Percentiles rank a stretch among this genome's conserved stretches.
These are phyloP conservation scores for Sminthopsis crassicaudata DNA, from an alignment of 2,113 vertebrate genomes.

Conservation along the genomic window DNA sequence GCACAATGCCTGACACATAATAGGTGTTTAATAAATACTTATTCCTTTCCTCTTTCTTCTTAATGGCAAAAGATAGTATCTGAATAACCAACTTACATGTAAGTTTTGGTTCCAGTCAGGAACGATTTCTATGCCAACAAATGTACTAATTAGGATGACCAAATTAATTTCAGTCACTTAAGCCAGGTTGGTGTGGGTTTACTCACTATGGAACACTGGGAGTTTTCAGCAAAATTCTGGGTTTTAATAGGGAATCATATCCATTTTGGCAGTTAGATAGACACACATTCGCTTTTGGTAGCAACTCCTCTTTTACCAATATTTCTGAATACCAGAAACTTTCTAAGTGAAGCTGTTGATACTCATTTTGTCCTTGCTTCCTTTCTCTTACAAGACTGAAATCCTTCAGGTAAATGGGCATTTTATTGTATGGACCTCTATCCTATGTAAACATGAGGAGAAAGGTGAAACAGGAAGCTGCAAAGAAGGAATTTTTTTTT, in stretches of 20 bases:
- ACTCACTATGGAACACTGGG: neutral
- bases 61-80: neutral
- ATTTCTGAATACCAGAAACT: slow-evolving; percentile 1
- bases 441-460: neutral
- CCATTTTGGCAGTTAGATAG: neutral
- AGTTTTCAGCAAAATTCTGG: slow-evolving; percentile 23
- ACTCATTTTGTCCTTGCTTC: neutral
- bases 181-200: neutral
- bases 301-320: neutral
- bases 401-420: neutral
- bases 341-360: slow-evolving; percentile 15
- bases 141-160: neutral
- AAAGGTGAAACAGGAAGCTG: neutral
- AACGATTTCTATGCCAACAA: neutral
- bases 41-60: neutral
- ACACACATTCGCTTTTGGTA: too few species aligned
- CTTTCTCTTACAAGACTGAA: slow-evolving; percentile 21
- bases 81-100: neutral
- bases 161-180: slow-evolving; percentile 32
- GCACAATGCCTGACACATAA: slow-evolving; percentile 33
- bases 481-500: neutral
- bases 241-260: neutral
- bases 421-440: neutral
- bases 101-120: neutral
- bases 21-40: neutral